Conservation (phyloP, 2,888 invertebrate species). For the Drosophila borealis region DNA sequence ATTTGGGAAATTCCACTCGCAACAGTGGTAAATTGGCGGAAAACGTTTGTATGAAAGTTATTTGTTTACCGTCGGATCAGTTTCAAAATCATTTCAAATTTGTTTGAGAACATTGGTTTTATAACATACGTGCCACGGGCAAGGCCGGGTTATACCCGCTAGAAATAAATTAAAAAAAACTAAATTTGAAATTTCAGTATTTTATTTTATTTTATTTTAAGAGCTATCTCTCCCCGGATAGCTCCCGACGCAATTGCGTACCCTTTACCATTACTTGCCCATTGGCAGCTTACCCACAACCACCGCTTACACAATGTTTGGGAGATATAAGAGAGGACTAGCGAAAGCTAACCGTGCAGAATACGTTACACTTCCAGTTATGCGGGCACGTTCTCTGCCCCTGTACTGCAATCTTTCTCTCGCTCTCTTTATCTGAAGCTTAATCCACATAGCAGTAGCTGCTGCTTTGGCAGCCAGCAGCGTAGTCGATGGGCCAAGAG, state of each 20-base stretch:
- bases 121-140: too few relatives aligned
- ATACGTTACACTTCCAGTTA: constrained; percentile 68
- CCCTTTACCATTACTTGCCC: constrained; percentile 73
- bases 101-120: too few relatives aligned
- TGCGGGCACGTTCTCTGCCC: neutral
- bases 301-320: constrained; percentile 58
- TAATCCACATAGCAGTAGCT: constrained; percentile 55
- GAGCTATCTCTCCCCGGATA: neutral
- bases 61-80: too few relatives aligned
- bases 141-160: too few relatives aligned
- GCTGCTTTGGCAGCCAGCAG: constrained; percentile 7
- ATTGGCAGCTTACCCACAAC: constrained; percentile 46
- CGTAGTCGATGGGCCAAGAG: constrained; percentile 28
- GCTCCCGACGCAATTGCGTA: neutral
- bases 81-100: too few relatives aligned
- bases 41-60: too few relatives aligned
- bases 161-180: too few relatives aligned
- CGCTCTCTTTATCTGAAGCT: constrained; percentile 25
- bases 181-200: too few relatives aligned
- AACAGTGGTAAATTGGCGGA: too few relatives aligned
- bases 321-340: constrained; percentile 25
- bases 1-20: too few relatives aligned
- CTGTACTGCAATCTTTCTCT: neutral
- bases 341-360: constrained; percentile 28
- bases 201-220: neutral